These are phyloP conservation scores for Leptoclinus maculatus DNA, from an alignment of 2,797 vertebrate genomes.

Conservation along the genomic window DNA sequence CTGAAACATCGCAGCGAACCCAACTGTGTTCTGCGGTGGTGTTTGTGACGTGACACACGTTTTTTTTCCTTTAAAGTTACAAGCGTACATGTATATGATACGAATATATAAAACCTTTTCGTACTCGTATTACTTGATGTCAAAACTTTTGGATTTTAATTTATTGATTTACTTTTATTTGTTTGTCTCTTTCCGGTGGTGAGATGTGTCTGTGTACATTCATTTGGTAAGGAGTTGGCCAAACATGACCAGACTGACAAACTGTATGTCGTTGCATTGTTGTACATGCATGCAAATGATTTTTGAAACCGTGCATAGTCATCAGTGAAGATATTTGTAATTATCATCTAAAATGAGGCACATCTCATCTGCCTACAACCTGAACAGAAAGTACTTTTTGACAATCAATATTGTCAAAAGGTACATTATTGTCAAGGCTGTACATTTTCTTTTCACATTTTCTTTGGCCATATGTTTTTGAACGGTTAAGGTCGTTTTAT, in stretches of 20 bases:
- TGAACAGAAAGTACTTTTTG: constrained; percentile 41
- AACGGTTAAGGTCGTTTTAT: constrained; percentile 25
- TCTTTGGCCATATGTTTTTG: constrained; percentile 31
- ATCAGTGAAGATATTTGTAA: constrained; percentile 32
- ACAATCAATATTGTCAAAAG: background rate
- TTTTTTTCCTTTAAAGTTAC: constrained; percentile 19
- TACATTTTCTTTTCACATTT: constrained; percentile 39
- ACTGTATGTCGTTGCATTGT: constrained; percentile 37
- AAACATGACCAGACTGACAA: constrained; percentile 23
- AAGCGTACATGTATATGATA: constrained; percentile 24
- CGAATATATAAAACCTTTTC: constrained; percentile 6
- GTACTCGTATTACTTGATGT: constrained; percentile 21
- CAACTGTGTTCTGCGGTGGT: constrained; percentile 3
- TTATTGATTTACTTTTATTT: constrained; percentile 15
- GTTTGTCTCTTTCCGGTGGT: background rate
- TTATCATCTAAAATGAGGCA: constrained; percentile 40
- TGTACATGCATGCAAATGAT: constrained; percentile 21
- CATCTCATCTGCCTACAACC: constrained; percentile 44
- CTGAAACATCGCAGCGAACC: constrained; percentile 8
- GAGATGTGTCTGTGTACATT: constrained; percentile 29
- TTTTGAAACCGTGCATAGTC: constrained; percentile 30
- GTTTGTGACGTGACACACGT: constrained; percentile 3
- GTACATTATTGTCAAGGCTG: constrained; percentile 22
- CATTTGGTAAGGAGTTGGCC: background rate
- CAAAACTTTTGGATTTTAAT: constrained; percentile 48